phyloP scores from a whole-genome alignment of 2,888 invertebrate genomes.

The Frankliniella fusca region DNA sequence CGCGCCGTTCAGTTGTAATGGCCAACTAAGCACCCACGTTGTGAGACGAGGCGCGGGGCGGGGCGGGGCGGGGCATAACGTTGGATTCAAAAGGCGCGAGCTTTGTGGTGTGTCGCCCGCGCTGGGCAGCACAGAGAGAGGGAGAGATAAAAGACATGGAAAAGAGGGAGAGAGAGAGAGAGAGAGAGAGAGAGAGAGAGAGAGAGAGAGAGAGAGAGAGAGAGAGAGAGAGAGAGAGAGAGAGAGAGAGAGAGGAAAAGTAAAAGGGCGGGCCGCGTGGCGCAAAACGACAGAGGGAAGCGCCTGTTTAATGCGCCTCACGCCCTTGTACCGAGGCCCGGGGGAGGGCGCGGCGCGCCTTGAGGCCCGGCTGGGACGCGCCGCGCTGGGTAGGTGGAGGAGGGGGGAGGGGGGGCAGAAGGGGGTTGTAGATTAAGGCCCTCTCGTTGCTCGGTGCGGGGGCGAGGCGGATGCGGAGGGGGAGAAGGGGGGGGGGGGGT shows the following conservation, averaged over 20 bases:
- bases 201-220: constrained; percentile 29
- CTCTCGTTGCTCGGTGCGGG: too few relatives aligned
- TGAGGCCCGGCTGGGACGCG: neutral
- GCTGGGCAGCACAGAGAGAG: too few relatives aligned
- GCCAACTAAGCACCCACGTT: too few relatives aligned
- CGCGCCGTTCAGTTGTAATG: too few relatives aligned
- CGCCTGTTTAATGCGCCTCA: neutral
- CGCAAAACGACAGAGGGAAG: neutral
- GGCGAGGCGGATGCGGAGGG: neutral
- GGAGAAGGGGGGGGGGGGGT: neutral
- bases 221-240: constrained; percentile 31
- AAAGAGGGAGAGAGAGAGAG: constrained; percentile 2
- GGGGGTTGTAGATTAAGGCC: neutral
- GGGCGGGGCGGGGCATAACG: too few relatives aligned
- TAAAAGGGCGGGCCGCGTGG: neutral
- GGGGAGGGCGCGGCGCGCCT: neutral
- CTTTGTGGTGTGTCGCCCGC: too few relatives aligned
- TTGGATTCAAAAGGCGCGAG: too few relatives aligned
- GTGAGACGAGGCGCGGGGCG: too few relatives aligned
- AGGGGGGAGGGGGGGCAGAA: neutral
- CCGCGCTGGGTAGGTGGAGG: neutral
- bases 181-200: constrained; percentile 4
- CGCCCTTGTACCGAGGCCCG: neutral
- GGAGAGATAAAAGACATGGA: neutral
- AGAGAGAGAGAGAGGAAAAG: constrained; percentile 30